phyloP scores from a whole-genome alignment of 2,888 invertebrate species.

The Serrognathus titanus region DNA sequence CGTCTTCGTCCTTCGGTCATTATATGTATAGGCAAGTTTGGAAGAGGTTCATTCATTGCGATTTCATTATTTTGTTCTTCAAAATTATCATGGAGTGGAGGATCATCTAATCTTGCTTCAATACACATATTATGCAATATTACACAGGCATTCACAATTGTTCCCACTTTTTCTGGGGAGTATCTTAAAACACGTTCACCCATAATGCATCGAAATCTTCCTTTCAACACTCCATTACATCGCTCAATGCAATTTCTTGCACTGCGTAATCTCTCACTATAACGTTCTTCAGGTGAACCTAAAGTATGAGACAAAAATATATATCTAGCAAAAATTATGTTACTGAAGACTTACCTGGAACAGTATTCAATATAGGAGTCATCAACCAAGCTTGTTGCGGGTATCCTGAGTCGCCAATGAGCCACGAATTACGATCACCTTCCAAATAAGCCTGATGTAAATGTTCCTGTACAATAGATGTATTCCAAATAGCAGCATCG shows the following conservation, averaged over 20 bases:
- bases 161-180: not conserved
- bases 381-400: conserved; percentile 13
- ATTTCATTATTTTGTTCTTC: not conserved
- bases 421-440: conserved; percentile 6
- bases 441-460: too few species aligned
- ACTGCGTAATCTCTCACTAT: too few species aligned
- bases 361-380: conserved; percentile 4
- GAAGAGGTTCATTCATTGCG: too few species aligned
- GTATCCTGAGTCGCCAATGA: conserved; percentile 7
- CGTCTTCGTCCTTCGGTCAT: too few species aligned
- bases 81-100: not conserved
- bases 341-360: too few species aligned
- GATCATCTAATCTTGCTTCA: not conserved
- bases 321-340: too few species aligned
- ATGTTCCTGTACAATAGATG: too few species aligned
- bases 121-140: not conserved
- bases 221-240: not conserved
- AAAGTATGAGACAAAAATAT: too few species aligned
- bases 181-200: conserved; percentile 3
- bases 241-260: too few species aligned
- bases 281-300: too few species aligned
- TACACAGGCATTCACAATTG: not conserved
- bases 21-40: too few species aligned
- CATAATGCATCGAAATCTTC: not conserved
- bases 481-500: too few species aligned